phyloP scores from a whole-genome alignment of 2,888 invertebrate species.

The Stenodema calcarata region DNA sequence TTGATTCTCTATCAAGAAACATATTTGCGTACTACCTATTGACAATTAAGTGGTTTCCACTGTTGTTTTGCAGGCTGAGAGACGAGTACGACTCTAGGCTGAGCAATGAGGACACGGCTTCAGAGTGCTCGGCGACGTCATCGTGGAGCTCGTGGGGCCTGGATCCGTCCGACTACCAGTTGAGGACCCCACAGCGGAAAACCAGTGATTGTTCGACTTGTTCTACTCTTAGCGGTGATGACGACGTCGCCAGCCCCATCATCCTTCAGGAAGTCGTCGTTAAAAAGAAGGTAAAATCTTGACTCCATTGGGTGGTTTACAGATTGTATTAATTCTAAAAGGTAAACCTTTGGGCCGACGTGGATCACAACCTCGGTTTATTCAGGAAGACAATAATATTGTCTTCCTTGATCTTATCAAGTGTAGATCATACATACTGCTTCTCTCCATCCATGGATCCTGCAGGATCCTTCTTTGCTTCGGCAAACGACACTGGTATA shows the following conservation, averaged over 20 bases:
- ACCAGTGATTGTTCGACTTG: conserved; percentile 78
- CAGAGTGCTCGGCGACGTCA: conserved; percentile 68
- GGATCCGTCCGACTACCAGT: conserved; percentile 62
- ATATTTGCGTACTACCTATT: too few relatives aligned
- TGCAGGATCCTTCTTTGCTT: too few relatives aligned
- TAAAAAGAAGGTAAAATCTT: conserved; percentile 57
- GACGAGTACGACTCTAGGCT: conserved; percentile 49
- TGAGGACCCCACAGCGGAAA: conserved; percentile 68
- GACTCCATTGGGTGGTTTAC: too few relatives aligned
- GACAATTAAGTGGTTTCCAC: not conserved
- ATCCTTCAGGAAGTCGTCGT: conserved; percentile 59
- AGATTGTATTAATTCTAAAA: too few relatives aligned
- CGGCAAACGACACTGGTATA: too few relatives aligned
- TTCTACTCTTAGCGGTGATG: conserved; percentile 76
- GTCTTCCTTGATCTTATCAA: too few relatives aligned
- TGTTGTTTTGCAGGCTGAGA: conserved; percentile 60
- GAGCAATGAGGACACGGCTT: conserved; percentile 60
- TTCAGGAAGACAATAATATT: too few relatives aligned
- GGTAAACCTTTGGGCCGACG: too few relatives aligned
- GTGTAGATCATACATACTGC: too few relatives aligned
- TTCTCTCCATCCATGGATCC: too few relatives aligned
- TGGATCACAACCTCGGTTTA: too few relatives aligned
- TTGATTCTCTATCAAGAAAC: too few relatives aligned
- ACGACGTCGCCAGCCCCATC: conserved; percentile 64
- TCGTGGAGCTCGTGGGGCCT: conserved; percentile 69